These are phyloP conservation scores for Nesidiocoris tenuis DNA, from an alignment of 2,888 invertebrate species.

Conservation along the genomic window DNA sequence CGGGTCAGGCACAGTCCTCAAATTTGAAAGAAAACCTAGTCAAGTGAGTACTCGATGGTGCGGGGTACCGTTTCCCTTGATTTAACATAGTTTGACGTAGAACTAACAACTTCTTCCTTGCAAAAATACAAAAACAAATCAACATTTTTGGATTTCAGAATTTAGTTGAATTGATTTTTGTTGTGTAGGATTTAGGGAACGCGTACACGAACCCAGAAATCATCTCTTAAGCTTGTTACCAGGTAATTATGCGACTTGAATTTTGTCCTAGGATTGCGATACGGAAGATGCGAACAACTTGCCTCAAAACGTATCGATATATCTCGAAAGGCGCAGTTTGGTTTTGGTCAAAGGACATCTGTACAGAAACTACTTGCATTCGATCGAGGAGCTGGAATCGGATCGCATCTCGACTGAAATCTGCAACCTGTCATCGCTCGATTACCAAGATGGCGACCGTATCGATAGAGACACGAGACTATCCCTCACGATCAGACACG, in stretches of 20 bases:
- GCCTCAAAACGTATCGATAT: slow-evolving; percentile 59
- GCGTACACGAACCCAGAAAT: too few relatives aligned
- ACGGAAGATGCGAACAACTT: neutral
- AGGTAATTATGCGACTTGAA: too few relatives aligned
- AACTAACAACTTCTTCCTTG: too few relatives aligned
- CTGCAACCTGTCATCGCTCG: slow-evolving; percentile 67
- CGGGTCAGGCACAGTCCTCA: slow-evolving; percentile 86
- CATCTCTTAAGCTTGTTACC: too few relatives aligned
- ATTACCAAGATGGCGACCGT: slow-evolving; percentile 59
- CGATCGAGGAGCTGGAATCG: slow-evolving; percentile 69
- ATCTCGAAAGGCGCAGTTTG: slow-evolving; percentile 85
- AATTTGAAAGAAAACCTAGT: slow-evolving; percentile 62
- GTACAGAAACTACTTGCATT: slow-evolving; percentile 82
- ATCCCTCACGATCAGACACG: slow-evolving; percentile 90
- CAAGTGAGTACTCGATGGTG: slow-evolving; percentile 42
- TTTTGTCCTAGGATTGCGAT: slow-evolving; percentile 2
- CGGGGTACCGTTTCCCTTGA: too few relatives aligned
- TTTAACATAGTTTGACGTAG: too few relatives aligned
- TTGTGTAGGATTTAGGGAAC: too few relatives aligned
- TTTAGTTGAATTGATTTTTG: too few relatives aligned
- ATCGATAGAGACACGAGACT: slow-evolving; percentile 70
- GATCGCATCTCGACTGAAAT: slow-evolving; percentile 66
- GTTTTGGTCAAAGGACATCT: slow-evolving; percentile 79
- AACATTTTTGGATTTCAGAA: too few relatives aligned
- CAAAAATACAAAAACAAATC: too few relatives aligned